Base-by-base conservation (phyloP, 2,113 vertebrate genomes). In the Dinomys branickii region DNA sequence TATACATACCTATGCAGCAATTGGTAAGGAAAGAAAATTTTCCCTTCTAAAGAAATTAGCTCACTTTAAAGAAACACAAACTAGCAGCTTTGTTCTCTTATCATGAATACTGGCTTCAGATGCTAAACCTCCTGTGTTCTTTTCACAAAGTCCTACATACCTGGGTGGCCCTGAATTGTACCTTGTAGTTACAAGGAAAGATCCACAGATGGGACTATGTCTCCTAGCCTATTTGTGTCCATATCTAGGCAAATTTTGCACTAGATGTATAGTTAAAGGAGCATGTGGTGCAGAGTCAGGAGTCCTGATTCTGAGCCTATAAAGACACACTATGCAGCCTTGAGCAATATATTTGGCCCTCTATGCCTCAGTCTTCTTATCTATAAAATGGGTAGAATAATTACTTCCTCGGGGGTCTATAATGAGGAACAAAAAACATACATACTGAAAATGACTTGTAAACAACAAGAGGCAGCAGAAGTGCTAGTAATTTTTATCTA, bases 41-140 rank as follows among this genome's bases (percentile, higher is more conserved):
- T 69, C 50, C 59, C 54, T 41, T 41, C 13, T 69, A 69, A 69
- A 69, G 35, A 69, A 38, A 59, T 50, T 58, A 52, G 7, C 52
- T 95, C 47, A 58, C 59, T 78, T 95, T 69, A 92, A 80, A 24
- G 58, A 95, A 97, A 85, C 69, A 85, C 30, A 69, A 88, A 67
- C 16, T 52, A 24, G 58, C 38, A 94, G 87, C 38, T 94, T 85
- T 90, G 41, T 63, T 80, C 65, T 94, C 75, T 90, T 22, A 75
- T 93, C 69, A 89, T 7, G 78, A 91, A 73, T 16, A 10, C n/a
- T 35, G 19, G 77, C 87, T 96, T 90, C 41, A 94, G 35, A 69
- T 10, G 78, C 71, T 69, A 75, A 93, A 69, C 28, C 19, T 95
- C 91, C 11, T 59, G 13, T 71, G 44, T 90, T 88, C 71, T 88